Conservation (phyloP, 2,113 vertebrate species). For the Rhea americana region DNA sequence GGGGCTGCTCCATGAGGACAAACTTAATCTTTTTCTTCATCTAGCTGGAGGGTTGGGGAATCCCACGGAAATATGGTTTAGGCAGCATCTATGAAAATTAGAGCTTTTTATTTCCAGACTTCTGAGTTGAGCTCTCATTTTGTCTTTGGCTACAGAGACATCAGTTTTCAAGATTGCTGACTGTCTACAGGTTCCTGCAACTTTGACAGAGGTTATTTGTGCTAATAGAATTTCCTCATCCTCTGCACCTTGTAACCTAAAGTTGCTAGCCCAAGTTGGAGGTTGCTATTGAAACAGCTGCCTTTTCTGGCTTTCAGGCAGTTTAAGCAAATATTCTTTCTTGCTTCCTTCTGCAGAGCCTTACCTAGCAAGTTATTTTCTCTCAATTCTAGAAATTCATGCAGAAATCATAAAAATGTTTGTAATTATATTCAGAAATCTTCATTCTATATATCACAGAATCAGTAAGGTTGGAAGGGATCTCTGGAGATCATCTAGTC, state of each 20-base stretch:
- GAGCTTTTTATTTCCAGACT: neutral
- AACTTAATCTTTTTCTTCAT: neutral
- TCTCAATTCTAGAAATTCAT: neutral
- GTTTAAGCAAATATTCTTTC: neutral
- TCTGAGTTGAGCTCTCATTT: neutral
- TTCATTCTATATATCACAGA: too few relatives aligned
- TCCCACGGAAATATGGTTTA: neutral
- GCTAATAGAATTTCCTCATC: neutral
- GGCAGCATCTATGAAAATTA: neutral
- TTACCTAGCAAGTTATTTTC: neutral
- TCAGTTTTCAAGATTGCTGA: neutral
- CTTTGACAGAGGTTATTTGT: neutral
- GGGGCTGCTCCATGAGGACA: neutral
- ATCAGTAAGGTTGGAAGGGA: too few relatives aligned
- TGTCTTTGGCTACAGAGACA: neutral
- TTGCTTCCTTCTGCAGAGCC: neutral
- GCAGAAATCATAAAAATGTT: neutral
- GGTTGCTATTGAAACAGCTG: neutral
- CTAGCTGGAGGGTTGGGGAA: neutral
- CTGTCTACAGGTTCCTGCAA: neutral
- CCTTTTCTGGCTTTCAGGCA: neutral
- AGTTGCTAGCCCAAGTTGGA: neutral
- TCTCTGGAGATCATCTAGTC: too few relatives aligned
- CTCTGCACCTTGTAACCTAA: neutral
- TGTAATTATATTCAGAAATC: neutral